Evolutionary conservation across 2,113 vertebrate species (phyloP).

Genomic region (Uria aalge): DNA sequence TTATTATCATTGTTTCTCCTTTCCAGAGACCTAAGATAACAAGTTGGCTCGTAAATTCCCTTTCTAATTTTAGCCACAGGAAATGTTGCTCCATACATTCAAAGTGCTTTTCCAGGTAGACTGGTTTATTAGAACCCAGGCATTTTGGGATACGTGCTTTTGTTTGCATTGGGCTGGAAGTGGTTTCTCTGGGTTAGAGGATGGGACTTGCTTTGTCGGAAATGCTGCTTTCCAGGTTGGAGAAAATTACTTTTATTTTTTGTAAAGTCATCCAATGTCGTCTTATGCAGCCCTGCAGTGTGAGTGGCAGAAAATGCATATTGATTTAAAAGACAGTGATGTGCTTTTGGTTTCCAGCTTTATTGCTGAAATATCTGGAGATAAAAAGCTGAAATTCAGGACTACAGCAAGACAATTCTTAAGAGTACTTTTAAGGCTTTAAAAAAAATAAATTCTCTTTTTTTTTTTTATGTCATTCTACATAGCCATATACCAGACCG

Average conservation of each 20-base stretch:
- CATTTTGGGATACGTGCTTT: background rate
- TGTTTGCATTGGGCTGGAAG: background rate
- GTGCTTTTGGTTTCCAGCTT: background rate
- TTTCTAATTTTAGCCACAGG: slow-evolving; percentile 36
- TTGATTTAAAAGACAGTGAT: background rate
- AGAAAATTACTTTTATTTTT: background rate
- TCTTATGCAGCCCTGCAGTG: background rate
- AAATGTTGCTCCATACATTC: background rate
- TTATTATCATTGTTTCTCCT: slow-evolving; percentile 13
- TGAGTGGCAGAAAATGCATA: background rate
- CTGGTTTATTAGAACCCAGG: background rate
- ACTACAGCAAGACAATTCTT: background rate
- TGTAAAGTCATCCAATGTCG: rapidly evolving
- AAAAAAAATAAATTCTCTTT: background rate
- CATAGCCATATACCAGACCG: background rate
- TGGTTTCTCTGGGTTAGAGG: background rate
- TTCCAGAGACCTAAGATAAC: slow-evolving; percentile 41
- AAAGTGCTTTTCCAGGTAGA: slow-evolving; percentile 23
- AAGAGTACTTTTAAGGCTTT: background rate
- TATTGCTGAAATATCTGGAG: background rate
- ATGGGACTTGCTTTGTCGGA: background rate
- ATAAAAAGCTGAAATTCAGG: background rate
- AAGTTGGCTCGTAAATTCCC: slow-evolving; percentile 12
- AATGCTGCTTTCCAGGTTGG: background rate
- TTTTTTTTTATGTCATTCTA: background rate